Evolutionary conservation across 2,888 invertebrate genomes (phyloP).

Genomic region (Druceiella hillmani): DNA sequence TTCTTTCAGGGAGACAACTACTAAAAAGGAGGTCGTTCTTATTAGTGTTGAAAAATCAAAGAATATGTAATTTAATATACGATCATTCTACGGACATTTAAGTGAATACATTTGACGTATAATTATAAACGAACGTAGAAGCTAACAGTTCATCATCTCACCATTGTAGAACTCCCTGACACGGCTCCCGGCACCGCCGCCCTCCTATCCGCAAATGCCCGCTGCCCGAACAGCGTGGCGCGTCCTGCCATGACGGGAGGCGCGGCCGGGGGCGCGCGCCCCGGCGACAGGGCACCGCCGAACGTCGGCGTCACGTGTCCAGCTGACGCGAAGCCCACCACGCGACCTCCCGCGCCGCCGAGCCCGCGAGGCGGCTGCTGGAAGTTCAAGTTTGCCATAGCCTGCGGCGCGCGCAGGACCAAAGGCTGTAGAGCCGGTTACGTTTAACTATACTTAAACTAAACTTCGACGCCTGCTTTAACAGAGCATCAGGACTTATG

Average conservation of each 20-base stretch:
- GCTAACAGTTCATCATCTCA: neutral
- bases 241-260: constrained; percentile 56
- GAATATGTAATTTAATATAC: no score
- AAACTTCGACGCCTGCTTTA: no score
- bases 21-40: no score
- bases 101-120: no score
- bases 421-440: no score
- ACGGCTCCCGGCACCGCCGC: constrained; percentile 57
- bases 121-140: no score
- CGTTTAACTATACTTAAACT: no score
- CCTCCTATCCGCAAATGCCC: constrained; percentile 74
- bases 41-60: no score
- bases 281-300: constrained; percentile 46
- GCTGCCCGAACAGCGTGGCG: constrained; percentile 69
- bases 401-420: no score
- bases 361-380: constrained; percentile 85
- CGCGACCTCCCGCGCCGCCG: constrained; percentile 52
- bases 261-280: constrained; percentile 41
- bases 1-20: no score
- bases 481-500: no score
- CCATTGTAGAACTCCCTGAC: constrained; percentile 26
- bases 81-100: no score
- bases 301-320: constrained; percentile 52
- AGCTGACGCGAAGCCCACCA: constrained; percentile 65
- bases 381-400: constrained; percentile 93